Evolutionary conservation across 92 coral and sea anemone species (phyloP).

Genomic region (Muricea muricata): DNA sequence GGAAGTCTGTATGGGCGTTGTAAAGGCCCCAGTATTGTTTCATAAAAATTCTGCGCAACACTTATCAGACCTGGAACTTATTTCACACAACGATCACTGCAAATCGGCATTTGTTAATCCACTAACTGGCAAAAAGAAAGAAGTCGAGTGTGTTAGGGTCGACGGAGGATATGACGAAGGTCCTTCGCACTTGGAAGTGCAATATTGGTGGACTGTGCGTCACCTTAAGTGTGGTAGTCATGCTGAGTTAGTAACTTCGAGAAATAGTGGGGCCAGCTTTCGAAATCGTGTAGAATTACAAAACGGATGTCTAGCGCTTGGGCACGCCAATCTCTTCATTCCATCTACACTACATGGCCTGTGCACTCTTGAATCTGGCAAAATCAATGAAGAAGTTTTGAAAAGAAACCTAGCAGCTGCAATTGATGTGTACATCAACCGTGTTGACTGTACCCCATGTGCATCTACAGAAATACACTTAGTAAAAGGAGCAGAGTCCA

Average conservation of each 20-base stretch:
- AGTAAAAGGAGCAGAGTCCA: constrained; percentile 62
- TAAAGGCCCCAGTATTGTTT: constrained; percentile 66
- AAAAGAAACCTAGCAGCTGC: constrained; percentile 63
- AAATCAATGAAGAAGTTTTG: constrained; percentile 54
- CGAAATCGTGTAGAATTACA: constrained; percentile 70
- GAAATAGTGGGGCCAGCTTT: constrained; percentile 71
- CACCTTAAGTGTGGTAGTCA: constrained; percentile 37
- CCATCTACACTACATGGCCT: constrained; percentile 78
- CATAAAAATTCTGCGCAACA: constrained; percentile 70
- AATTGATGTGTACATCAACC: constrained; percentile 68
- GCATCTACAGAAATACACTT: constrained; percentile 66
- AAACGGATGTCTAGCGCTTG: constrained; percentile 78
- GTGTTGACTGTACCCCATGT: constrained; percentile 76
- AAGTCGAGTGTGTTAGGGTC: constrained; percentile 70
- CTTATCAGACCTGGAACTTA: constrained; percentile 58
- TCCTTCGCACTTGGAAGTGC: constrained; percentile 63
- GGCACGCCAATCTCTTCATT: constrained; percentile 67
- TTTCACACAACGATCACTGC: constrained; percentile 45
- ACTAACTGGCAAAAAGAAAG: constrained; percentile 46
- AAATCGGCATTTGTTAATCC: constrained; percentile 66
- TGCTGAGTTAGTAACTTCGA: constrained; percentile 57
- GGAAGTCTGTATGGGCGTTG: constrained; percentile 70
- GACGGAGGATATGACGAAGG: constrained; percentile 74
- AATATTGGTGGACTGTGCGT: constrained; percentile 70
- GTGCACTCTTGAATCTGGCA: constrained; percentile 50